These are phyloP conservation scores for Antechinus stuartii DNA, from an alignment of 2,113 vertebrate species.

Conservation along the genomic window DNA sequence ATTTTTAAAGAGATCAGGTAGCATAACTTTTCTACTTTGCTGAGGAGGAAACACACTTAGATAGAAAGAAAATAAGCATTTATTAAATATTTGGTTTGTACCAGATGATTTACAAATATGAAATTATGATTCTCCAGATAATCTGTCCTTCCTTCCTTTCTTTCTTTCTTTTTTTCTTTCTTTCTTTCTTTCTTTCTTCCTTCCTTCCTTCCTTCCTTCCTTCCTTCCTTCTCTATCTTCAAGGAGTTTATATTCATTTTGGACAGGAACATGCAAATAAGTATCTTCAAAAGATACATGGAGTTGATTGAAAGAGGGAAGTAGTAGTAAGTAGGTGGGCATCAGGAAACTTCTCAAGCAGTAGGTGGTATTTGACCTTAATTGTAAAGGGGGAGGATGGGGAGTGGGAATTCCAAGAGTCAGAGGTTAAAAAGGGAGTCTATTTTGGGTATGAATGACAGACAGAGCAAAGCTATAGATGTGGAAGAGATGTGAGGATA, in stretches of 20 bases:
- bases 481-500: neutral
- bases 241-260: neutral
- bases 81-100: neutral
- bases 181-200: too few relatives aligned
- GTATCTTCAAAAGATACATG: neutral
- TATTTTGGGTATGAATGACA: neutral
- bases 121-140: neutral
- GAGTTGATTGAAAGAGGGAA: neutral
- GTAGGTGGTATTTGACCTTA: neutral
- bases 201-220: too few relatives aligned
- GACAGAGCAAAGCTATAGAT: too few relatives aligned
- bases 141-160: neutral
- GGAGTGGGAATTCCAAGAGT: too few relatives aligned
- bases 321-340: neutral
- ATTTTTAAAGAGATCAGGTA: neutral
- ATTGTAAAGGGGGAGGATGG: neutral
- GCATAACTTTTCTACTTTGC: neutral
- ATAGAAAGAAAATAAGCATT: neutral
- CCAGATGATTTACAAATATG: neutral
- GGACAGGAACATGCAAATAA: neutral
- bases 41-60: neutral
- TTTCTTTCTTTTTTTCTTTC: too few relatives aligned
- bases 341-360: neutral
- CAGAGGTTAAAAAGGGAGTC: neutral
- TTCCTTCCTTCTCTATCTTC: neutral